Conservation (phyloP, 2,113 vertebrate species). For the Telmatochromis brachygnathus region DNA sequence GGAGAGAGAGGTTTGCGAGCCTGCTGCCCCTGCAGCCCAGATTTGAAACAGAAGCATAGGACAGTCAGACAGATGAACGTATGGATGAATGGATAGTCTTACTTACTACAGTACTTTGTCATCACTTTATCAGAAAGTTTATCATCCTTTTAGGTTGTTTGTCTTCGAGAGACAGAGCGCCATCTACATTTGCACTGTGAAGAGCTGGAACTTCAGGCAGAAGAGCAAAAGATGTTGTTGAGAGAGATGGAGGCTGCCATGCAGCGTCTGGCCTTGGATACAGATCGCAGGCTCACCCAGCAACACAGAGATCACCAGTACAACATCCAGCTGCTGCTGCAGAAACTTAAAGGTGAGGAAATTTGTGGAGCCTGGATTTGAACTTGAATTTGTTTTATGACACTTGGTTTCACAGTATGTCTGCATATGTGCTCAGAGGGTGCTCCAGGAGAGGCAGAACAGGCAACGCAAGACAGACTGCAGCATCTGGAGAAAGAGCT, state of each 20-base stretch:
- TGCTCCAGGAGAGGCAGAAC: slow-evolving; percentile 57
- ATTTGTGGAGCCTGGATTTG: not conserved
- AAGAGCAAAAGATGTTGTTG: slow-evolving; percentile 66
- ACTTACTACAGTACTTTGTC: not conserved
- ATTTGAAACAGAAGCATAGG: not conserved
- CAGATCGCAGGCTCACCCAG: slow-evolving; percentile 76
- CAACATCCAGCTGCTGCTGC: slow-evolving; percentile 76
- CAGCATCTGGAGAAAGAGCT: slow-evolving; percentile 86
- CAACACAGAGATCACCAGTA: slow-evolving; percentile 81
- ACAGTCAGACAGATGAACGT: not conserved
- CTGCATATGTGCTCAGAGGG: slow-evolving; percentile 62
- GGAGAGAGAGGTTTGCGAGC: not conserved
- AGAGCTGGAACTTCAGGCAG: slow-evolving; percentile 75
- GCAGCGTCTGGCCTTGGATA: slow-evolving; percentile 74
- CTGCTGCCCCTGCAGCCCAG: not conserved
- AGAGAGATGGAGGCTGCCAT: slow-evolving; percentile 73
- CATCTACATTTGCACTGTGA: slow-evolving; percentile 73
- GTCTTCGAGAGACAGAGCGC: slow-evolving; percentile 73
- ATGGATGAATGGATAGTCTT: not conserved
- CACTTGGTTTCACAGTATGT: not conserved
- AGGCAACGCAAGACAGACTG: slow-evolving; percentile 71
- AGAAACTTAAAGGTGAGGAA: slow-evolving; percentile 75
- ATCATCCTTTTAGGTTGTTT: slow-evolving; percentile 73
- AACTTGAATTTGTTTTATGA: not conserved
- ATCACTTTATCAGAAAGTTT: not conserved